phyloP scores from a whole-genome alignment of 92 coral and sea anemone genomes.

The Phymanthus crucifer region DNA sequence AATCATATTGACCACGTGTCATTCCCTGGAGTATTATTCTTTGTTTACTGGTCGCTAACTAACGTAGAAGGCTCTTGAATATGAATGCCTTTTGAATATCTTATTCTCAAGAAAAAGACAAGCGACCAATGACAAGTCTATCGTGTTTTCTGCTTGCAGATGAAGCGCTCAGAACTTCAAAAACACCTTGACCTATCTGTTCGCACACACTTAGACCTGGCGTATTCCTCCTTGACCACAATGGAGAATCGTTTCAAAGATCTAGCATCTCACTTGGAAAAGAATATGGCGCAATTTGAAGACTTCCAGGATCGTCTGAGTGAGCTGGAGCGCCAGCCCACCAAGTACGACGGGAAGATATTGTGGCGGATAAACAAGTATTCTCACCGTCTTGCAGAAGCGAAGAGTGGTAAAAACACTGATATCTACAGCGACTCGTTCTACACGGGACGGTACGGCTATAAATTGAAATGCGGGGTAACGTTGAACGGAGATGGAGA shows the following conservation, averaged over 20 bases:
- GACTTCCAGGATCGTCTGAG: slow-evolving; percentile 14
- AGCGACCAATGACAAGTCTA: too few species aligned
- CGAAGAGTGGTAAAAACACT: not conserved
- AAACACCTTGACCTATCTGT: slow-evolving; percentile 33
- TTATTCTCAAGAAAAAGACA: too few species aligned
- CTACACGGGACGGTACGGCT: slow-evolving; percentile 36
- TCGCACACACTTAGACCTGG: slow-evolving; percentile 29
- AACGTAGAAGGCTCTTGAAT: too few species aligned
- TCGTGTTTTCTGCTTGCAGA: not conserved
- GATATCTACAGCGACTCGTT: slow-evolving; percentile 33
- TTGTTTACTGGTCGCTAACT: too few species aligned
- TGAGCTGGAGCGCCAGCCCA: slow-evolving; percentile 36
- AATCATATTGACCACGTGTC: too few species aligned
- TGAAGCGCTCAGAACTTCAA: slow-evolving; percentile 34
- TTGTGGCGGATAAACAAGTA: slow-evolving; percentile 35
- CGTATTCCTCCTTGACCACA: slow-evolving; percentile 9
- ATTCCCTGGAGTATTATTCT: too few species aligned
- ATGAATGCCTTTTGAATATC: too few species aligned
- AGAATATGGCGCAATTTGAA: not conserved
- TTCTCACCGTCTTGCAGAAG: slow-evolving; percentile 18
- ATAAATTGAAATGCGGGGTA: slow-evolving; percentile 25
- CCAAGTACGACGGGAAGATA: slow-evolving; percentile 38
- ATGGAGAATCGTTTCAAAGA: slow-evolving; percentile 5
- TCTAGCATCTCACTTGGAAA: slow-evolving; percentile 11
- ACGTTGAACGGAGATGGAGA: slow-evolving; percentile 39